These are phyloP conservation scores for Meda fulgida DNA, from an alignment of 2,797 vertebrate genomes.

Conservation along the genomic window DNA sequence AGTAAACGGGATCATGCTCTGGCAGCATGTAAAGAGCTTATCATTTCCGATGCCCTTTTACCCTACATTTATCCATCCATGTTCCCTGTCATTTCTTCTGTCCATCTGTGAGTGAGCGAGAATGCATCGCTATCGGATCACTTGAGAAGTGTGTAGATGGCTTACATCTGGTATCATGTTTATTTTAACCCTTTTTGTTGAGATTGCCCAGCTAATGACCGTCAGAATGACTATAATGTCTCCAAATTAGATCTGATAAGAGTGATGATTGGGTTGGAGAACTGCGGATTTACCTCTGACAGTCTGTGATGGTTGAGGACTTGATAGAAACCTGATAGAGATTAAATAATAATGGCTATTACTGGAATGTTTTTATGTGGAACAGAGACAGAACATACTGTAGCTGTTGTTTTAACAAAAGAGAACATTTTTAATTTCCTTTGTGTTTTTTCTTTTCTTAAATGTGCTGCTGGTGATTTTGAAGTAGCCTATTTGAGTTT, in stretches of 20 bases:
- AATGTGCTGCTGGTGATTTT: neutral
- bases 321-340: neutral
- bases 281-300: conserved; percentile 4
- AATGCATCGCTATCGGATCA: neutral
- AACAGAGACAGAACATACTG: neutral
- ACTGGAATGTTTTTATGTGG: neutral
- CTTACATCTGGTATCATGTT: conserved; percentile 40
- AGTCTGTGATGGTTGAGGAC: conserved; percentile 8
- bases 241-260: conserved; percentile 43
- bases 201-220: conserved; percentile 47
- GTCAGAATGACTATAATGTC: conserved; percentile 38
- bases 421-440: neutral
- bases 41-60: conserved; percentile 9
- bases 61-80: conserved; percentile 4
- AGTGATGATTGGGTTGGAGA: conserved; percentile 7
- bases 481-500: neutral
- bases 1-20: conserved; percentile 12
- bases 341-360: conserved; percentile 35
- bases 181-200: conserved; percentile 46
- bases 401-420: neutral
- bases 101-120: neutral
- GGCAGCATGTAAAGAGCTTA: conserved; percentile 13
- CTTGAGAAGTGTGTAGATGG: conserved; percentile 4
- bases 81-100: conserved; percentile 1
- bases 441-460: neutral